A percentile compares a stretch with the other conserved stretches of the same genome.
Conservation (phyloP, 2,888 invertebrate genomes). For the Melanchra persicariae region DNA sequence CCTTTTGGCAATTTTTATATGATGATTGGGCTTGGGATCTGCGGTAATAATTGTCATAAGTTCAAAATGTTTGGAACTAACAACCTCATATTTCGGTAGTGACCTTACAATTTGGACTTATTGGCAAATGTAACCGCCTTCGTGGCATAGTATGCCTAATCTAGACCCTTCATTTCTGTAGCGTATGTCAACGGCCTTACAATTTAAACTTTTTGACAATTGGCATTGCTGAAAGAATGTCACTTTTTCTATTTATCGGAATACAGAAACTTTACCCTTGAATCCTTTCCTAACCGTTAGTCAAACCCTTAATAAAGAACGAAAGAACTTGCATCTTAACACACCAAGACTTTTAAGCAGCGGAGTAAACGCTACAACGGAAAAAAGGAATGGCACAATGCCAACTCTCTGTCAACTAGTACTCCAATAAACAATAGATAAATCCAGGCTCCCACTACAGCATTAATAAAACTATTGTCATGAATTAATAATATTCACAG, state of each 20-base stretch:
- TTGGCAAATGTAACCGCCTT: too few species aligned
- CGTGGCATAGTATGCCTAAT: too few species aligned
- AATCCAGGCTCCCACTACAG: constrained; percentile 6
- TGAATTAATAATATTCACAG: constrained; percentile 42
- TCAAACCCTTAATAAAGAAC: neutral
- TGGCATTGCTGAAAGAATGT: too few species aligned
- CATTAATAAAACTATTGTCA: constrained; percentile 23
- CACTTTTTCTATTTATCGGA: neutral
- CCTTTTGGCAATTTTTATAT: too few species aligned
- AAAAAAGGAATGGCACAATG: constrained; percentile 17
- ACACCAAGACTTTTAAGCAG: neutral
- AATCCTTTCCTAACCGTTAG: neutral
- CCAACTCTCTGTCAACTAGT: constrained; percentile 23
- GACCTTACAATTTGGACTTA: too few species aligned
- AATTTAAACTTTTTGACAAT: too few species aligned
- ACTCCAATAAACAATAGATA: constrained; percentile 18
- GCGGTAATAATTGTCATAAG: too few species aligned
- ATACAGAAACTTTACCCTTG: neutral
- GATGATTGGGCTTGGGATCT: too few species aligned
- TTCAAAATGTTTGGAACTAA: too few species aligned
- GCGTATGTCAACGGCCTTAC: too few species aligned
- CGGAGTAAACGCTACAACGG: neutral
- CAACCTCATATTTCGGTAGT: too few species aligned
- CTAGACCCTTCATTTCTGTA: too few species aligned
- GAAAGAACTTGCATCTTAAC: neutral